Evolutionary conservation across 2,797 vertebrate genomes (phyloP).

Genomic region (Mallotus villosus): DNA sequence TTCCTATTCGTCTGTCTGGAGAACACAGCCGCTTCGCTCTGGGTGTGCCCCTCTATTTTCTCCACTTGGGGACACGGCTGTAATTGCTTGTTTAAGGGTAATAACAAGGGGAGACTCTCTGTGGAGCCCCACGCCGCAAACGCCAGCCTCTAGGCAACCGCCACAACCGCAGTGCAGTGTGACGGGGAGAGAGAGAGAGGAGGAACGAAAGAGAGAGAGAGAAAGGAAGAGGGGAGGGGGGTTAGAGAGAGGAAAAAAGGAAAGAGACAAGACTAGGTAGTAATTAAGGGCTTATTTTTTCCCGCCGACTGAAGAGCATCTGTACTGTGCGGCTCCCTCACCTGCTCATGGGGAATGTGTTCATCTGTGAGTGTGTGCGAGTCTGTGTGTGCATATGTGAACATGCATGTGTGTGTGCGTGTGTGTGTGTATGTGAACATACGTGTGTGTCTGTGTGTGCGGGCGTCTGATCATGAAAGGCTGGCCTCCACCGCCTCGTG

Average conservation of each 20-base stretch:
- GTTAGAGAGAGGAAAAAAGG: conserved; percentile 20
- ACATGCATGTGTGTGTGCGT: neutral
- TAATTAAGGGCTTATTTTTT: conserved; percentile 73
- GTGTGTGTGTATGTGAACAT: neutral
- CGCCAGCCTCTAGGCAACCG: conserved; percentile 61
- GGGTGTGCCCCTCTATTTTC: conserved; percentile 67
- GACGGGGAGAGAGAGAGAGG: conserved; percentile 33
- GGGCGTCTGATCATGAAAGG: conserved; percentile 30
- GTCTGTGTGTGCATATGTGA: neutral
- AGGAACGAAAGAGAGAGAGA: conserved; percentile 9
- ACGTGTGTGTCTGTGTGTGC: neutral
- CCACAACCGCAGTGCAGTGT: conserved; percentile 60
- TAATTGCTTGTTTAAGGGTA: conserved; percentile 77
- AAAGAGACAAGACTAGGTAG: conserved; percentile 55
- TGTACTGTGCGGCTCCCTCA: conserved; percentile 54
- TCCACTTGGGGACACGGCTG: conserved; percentile 58
- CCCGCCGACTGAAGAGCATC: conserved; percentile 62
- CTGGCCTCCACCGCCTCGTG: conserved; percentile 27
- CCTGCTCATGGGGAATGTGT: conserved; percentile 52
- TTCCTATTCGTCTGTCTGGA: conserved; percentile 49
- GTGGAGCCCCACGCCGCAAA: conserved; percentile 59
- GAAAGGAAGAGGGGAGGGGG: conserved; percentile 27
- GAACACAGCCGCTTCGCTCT: conserved; percentile 55
- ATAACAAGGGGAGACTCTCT: conserved; percentile 70
- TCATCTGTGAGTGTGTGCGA: neutral